Conservation (phyloP, 2,888 invertebrate species). For the Ophion obscuratus region DNA sequence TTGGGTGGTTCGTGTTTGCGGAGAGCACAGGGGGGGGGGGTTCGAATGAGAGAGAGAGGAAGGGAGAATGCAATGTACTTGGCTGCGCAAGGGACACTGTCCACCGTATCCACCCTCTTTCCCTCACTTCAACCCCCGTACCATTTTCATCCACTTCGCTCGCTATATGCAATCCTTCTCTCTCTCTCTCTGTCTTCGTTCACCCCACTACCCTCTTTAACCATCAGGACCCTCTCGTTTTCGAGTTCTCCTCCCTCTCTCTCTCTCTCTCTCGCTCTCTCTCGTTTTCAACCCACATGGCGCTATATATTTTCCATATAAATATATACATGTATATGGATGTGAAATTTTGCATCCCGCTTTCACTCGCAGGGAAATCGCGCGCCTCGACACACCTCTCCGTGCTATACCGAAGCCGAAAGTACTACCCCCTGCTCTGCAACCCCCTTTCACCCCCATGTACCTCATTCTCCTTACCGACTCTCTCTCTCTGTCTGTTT, state of each 20-base stretch:
- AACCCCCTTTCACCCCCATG: slow-evolving; percentile 57
- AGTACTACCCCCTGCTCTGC: slow-evolving; percentile 40
- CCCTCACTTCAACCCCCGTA: slow-evolving; percentile 39
- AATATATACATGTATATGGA: slow-evolving; percentile 19
- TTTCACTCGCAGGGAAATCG: slow-evolving; percentile 50
- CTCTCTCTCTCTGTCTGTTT: slow-evolving; percentile 45
- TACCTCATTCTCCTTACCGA: slow-evolving; percentile 56
- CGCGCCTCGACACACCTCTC: slow-evolving; percentile 52
- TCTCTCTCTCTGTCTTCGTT: slow-evolving; percentile 40
- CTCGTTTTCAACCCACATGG: background rate
- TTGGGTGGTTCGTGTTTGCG: slow-evolving; percentile 67
- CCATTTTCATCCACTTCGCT: slow-evolving; percentile 48
- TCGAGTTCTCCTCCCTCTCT: slow-evolving; percentile 34
- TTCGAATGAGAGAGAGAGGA: slow-evolving; percentile 45
- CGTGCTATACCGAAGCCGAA: slow-evolving; percentile 28
- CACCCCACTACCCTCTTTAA: slow-evolving; percentile 57
- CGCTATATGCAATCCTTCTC: slow-evolving; percentile 30
- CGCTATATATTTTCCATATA: slow-evolving; percentile 39
- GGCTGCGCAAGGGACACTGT: slow-evolving; percentile 66
- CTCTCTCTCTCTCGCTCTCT: slow-evolving; percentile 5
- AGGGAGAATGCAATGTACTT: slow-evolving; percentile 48
- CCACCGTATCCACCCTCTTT: slow-evolving; percentile 43
- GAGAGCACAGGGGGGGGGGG: slow-evolving; percentile 69
- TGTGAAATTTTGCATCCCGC: slow-evolving; percentile 42
- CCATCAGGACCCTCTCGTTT: slow-evolving; percentile 64